Evolutionary conservation across 30 jellyfish, hydroid and myxozoan species (phyloP), one percentile per base, ranked within the genome.

Genomic region (Clytia hemisphaerica): DNA sequence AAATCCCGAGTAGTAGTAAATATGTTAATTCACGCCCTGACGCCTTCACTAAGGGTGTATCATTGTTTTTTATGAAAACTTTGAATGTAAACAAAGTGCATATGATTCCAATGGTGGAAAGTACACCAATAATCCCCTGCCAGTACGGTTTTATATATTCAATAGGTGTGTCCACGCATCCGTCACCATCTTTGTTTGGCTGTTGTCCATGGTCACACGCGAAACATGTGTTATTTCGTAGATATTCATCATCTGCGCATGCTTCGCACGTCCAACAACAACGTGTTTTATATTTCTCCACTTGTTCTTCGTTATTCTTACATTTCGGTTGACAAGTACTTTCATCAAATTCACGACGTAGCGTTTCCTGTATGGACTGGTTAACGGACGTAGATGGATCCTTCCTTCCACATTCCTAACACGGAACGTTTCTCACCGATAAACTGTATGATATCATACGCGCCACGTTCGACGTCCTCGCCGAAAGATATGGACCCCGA

Each of bases 221-320:
- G 75, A 37, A 32, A 54, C 95, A 83, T 25, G 45, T 38, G 73
- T 62, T 61, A 4, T 77, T 60, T 18, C 14, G 62, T 32, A 85
- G 79, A 61, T 69, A 79, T 44, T 85, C 84, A 4, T 80, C 78
- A 21, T 36, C 26, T 38, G 46, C 37, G 77, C 96, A 85, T 33
- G 18, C 30, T 6, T 61, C 55, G 65, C 96, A 85, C 12, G 78
- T 50, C 96, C 96, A 85, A 30, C 96, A 85, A 31, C 96, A 85
- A n/a, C 1, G 36, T 60, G 30, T 37, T 71, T 4, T n/a, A n/a
- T 25, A 29, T 26, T 22, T 15, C 45, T 4, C 10, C 28, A 14
- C 40, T 38, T 24, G 21, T 6, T 26, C 54, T 49, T 45, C 78
- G 26, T 9, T 48, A 0, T 33, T 7, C n/a, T 33, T 10, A 25